Percentiles rank a stretch among this genome's conserved stretches.
These are phyloP conservation scores for Drosophila lacteicornis DNA, from an alignment of 1,140 invertebrate species.

Conservation along the genomic window DNA sequence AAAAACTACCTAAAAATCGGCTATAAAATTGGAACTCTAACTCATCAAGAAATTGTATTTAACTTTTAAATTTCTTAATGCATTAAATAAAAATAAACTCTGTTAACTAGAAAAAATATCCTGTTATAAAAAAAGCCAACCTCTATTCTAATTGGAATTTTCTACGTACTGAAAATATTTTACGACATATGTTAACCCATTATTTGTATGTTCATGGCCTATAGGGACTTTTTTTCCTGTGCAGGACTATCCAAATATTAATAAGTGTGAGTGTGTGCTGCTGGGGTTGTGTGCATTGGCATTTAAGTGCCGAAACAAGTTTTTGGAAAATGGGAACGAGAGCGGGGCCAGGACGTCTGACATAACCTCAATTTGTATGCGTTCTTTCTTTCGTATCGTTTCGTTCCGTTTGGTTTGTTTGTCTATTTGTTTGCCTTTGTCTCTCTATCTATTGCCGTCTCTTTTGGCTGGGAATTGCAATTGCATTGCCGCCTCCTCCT, in stretches of 20 bases:
- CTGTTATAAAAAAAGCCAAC: too few relatives aligned
- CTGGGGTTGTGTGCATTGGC: slow-evolving; percentile 68
- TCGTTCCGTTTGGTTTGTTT: slow-evolving; percentile 38
- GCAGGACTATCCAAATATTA: slow-evolving; percentile 7
- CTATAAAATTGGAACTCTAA: too few relatives aligned
- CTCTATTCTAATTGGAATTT: too few relatives aligned
- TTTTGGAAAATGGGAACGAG: slow-evolving; percentile 42
- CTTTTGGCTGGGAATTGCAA: slow-evolving; percentile 35
- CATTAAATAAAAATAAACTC: too few relatives aligned
- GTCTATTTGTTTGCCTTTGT: slow-evolving; percentile 45
- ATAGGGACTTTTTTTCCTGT: not conserved
- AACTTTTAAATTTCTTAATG: too few relatives aligned
- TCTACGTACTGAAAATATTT: too few relatives aligned
- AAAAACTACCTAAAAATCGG: too few relatives aligned
- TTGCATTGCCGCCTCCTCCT: slow-evolving; percentile 54
- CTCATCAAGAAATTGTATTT: too few relatives aligned
- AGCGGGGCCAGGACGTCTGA: slow-evolving; percentile 43
- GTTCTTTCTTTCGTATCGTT: slow-evolving; percentile 41
- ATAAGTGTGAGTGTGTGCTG: slow-evolving; percentile 17
- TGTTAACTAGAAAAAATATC: too few relatives aligned
- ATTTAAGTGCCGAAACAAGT: slow-evolving; percentile 81
- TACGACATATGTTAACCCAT: too few relatives aligned
- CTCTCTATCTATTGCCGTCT: slow-evolving; percentile 23
- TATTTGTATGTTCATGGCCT: too few relatives aligned
- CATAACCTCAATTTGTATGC: slow-evolving; percentile 75